Percentiles rank a stretch among this genome's conserved stretches.
Evolutionary conservation across 1,140 invertebrate species (phyloP).

Genomic region (Brachionus koreanus): DNA sequence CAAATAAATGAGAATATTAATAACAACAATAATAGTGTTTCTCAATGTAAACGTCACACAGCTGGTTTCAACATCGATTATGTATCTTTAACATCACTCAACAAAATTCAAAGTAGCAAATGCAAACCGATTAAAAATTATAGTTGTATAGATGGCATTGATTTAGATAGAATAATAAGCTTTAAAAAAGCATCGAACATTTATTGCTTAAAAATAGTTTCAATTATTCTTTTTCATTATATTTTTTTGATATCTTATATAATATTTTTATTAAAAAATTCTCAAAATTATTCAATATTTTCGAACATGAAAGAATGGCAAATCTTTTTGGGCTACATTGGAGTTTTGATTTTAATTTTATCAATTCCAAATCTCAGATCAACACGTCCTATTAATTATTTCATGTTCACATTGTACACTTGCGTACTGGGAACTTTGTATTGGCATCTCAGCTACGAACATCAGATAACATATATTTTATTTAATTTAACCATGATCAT

Average conservation of each 20-base stretch:
- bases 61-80: neutral
- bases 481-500: neutral
- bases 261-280: neutral
- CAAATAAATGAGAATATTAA: neutral
- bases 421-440: neutral
- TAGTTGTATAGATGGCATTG: neutral
- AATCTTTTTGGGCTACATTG: neutral
- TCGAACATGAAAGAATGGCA: constrained; percentile 2
- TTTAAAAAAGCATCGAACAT: constrained; percentile 11
- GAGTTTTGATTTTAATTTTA: neutral
- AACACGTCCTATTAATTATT: neutral
- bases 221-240: constrained; percentile 18
- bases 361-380: neutral
- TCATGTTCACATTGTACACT: neutral
- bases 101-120: constrained; percentile 22
- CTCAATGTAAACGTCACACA: neutral
- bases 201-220: constrained; percentile 11
- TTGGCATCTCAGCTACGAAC: neutral
- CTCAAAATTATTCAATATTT: neutral
- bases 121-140: neutral
- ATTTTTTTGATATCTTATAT: neutral
- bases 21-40: neutral
- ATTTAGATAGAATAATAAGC: neutral
- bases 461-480: neutral
- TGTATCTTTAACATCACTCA: constrained; percentile 6